These are phyloP conservation scores for Gryllus longicercus DNA, from an alignment of 2,888 invertebrate species.

Conservation along the genomic window DNA sequence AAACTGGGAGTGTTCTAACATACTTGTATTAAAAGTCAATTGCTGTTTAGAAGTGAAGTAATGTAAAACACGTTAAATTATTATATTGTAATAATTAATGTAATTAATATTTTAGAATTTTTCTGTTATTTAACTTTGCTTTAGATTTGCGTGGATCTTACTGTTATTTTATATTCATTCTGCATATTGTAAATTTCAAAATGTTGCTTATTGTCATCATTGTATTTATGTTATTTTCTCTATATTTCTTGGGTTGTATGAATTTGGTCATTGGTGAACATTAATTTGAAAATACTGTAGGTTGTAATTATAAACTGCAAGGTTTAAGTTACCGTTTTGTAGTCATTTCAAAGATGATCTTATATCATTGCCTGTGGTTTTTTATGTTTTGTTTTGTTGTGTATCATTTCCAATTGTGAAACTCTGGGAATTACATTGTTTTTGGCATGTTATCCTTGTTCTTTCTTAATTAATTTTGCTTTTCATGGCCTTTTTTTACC, in stretches of 20 bases:
- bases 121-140: slow-evolving; percentile 22
- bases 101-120: slow-evolving; percentile 8
- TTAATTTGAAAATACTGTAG: neutral
- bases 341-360: neutral
- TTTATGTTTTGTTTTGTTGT: neutral
- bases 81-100: slow-evolving; percentile 20
- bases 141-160: neutral
- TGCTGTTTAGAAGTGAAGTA: neutral
- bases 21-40: slow-evolving; percentile 27
- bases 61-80: slow-evolving; percentile 3
- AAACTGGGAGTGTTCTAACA: slow-evolving; percentile 25
- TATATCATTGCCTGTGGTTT: slow-evolving; percentile 20
- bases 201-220: slow-evolving; percentile 20
- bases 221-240: slow-evolving; percentile 19
- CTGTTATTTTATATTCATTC: neutral
- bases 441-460: slow-evolving; percentile 17
- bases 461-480: neutral
- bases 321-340: neutral
- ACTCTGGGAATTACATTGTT: neutral
- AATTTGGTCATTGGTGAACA: neutral
- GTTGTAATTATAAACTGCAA: neutral
- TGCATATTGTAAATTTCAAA: slow-evolving; percentile 21
- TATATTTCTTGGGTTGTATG: neutral
- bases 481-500: neutral
- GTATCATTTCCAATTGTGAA: slow-evolving; percentile 11